Evolutionary conservation across 2,113 vertebrate species (phyloP).

Genomic region (Myotis yumanensis): DNA sequence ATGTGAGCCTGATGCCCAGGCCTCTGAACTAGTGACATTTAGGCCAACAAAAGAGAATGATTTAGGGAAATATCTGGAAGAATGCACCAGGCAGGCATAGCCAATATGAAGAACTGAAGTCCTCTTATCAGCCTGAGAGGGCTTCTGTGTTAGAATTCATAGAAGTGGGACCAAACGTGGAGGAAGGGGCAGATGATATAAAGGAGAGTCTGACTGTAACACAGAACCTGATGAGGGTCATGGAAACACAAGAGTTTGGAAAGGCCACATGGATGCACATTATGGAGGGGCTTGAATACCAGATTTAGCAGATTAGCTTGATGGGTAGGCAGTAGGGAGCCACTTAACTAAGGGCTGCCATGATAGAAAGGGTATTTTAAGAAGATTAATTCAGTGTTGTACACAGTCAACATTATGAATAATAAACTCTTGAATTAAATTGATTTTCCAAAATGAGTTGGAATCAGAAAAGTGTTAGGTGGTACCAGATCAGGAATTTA

Average conservation of each 20-base stretch:
- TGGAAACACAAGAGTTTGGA: neutral
- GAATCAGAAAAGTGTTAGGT: neutral
- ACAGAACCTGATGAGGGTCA: too few relatives aligned
- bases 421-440: neutral
- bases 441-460: neutral
- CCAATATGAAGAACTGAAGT: neutral
- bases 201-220: fast-evolving
- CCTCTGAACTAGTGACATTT: neutral
- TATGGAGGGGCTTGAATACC: neutral
- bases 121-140: neutral
- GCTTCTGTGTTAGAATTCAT: neutral
- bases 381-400: neutral
- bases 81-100: neutral
- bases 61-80: neutral
- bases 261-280: neutral
- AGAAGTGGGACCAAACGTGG: neutral
- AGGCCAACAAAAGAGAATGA: neutral
- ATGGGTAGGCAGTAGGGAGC: neutral
- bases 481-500: neutral
- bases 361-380: neutral
- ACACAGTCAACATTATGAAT: neutral
- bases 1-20: neutral
- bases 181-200: too few relatives aligned
- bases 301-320: neutral
- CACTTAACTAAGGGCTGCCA: neutral